Base-by-base conservation (phyloP, 2,888 invertebrate genomes). In the Keiferia lycopersicella region DNA sequence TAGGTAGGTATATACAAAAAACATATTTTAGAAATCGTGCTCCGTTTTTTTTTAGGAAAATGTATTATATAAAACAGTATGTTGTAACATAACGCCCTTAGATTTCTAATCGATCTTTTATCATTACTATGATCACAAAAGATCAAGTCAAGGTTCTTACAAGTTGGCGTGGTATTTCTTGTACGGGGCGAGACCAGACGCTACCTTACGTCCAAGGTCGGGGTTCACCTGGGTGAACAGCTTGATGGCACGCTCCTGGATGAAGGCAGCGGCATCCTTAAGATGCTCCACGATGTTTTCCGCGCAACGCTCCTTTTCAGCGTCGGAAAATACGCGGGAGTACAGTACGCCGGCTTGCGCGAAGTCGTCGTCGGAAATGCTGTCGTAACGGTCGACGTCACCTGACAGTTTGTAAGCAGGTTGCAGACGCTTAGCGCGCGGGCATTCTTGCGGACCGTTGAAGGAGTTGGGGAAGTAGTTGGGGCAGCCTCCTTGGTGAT, bases 391-490 rank as follows among this genome's bases (percentile, higher is more conserved):
- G 72, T 94, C 94, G 14, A 97, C 95, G 78, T 98, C 97, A 0
- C 97, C 98, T 63, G 92, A 87, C 1, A 94, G 78, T 22, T 84
- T 82, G 80, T 94, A 94, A 53, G 93, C 90, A 1, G 94, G 93
- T 45, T 93, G 86, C 51, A 95, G 77, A 48, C 91, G 86, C 70
- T 93, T 93, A 0, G 95, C 95, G 3, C 94, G 91, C 0, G 94
- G 93, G 74, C 94, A 94, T 68, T 94, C 94, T 70, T 94, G 93
- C 0, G 98, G 98, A 0, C 99, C 99, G 67, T 94, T 93, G 88
- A 98, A 99, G 68, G 98, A 98, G 92, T 99, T 99, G 0, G 99
- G 99, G 92, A 94, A 98, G 83, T 99, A 99, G 87, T 99, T 99
- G 4, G 99, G 99, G 4, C 96, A 96, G 22, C 96, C 96, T 7